Evolutionary conservation across 2,797 vertebrate species (phyloP), one percentile per base, ranked within the genome.

Genomic region (Crenuchus spilurus): DNA sequence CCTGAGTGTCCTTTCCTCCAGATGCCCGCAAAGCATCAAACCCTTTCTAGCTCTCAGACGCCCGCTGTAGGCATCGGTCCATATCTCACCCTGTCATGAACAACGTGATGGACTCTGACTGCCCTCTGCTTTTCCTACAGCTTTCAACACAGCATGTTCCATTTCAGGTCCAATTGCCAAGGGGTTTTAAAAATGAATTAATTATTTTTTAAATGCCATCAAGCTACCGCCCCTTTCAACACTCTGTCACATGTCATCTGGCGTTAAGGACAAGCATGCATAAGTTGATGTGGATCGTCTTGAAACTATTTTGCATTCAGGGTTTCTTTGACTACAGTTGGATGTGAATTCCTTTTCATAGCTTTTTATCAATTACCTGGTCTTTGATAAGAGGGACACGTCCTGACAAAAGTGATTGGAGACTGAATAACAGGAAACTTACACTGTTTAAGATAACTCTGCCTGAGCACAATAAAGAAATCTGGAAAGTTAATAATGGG

Each of bases 11-110:
- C 79, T 82, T 73, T 79, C 82, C 84, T 82, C 33, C 78, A 82
- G 83, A 83, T 79, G 79, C 81, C 79, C 1, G 6, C 5, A 54
- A 35, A 75, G 86, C 80, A 13, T 26, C 84, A 84, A 84, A 82
- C 87, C 87, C 80, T 82, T 78, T 80, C 74, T 72, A 82, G 81
- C 78, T 83, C 85, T 86, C 86, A 65, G 84, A 66, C 62, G 82
- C 83, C 87, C 82, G 82, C 71, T 75, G 68, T 44, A 74, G 6
- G 35, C 62, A 41, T 74, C 83, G 80, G 86, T 88, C 85, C 83
- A 86, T 80, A 88, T 89, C 87, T 51, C 81, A 26, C 11, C 24
- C 41, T 60, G 10, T 28, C 20, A 42, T 37, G 39, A 61, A 26
- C 55, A 30, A 86, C 60, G 57, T 41, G 52, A 61, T 44, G 20